Conservation (phyloP, 2,797 vertebrate species). For the Microhierax caerulescens region DNA sequence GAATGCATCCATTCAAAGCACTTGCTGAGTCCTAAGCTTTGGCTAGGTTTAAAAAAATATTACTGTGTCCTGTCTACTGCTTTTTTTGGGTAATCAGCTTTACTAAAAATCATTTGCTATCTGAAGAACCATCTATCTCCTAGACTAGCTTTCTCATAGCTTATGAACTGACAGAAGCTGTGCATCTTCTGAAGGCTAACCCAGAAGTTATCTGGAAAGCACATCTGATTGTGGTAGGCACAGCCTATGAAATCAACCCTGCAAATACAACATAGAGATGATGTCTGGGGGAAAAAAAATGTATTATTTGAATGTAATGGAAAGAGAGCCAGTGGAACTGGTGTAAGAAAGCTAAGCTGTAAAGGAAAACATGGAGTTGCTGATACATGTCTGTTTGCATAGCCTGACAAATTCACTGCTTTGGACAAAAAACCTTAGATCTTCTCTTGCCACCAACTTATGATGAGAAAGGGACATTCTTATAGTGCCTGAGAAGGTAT, state of each 20-base stretch:
- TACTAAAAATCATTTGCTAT: background rate
- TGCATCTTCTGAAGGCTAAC: background rate
- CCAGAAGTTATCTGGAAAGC: background rate
- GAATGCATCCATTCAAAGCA: background rate
- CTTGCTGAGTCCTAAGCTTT: background rate
- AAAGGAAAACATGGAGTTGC: background rate
- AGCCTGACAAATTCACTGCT: background rate
- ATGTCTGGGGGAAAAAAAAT: accelerated
- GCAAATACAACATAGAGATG: background rate
- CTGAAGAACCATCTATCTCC: background rate
- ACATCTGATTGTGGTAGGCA: background rate
- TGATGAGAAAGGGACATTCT: background rate
- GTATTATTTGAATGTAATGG: background rate
- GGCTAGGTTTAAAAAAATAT: background rate
- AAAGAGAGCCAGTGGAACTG: background rate
- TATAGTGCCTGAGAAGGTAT: background rate
- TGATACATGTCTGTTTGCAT: background rate
- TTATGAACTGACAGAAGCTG: background rate
- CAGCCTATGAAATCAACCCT: background rate
- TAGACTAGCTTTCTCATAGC: background rate
- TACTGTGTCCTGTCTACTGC: background rate
- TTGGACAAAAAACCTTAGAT: background rate
- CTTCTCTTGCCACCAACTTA: background rate
- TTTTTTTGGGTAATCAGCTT: background rate
- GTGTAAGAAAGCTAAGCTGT: background rate